Conservation (phyloP, 2,888 invertebrate species). For the Drosophila mimica region DNA sequence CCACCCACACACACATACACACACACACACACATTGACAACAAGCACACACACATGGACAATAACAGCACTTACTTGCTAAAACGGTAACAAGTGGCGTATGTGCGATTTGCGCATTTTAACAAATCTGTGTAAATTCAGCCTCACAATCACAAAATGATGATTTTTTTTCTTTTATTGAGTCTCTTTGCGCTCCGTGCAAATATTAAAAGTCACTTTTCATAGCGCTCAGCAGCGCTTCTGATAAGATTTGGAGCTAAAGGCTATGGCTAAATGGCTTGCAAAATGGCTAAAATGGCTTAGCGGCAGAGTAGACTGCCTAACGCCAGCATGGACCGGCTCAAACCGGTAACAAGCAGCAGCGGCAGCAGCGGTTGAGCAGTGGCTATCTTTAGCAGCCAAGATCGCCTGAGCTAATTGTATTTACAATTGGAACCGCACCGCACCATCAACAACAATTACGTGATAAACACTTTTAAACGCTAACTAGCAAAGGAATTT, state of each 20-base stretch:
- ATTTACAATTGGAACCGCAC: conserved; percentile 13
- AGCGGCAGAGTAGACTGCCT: conserved; percentile 55
- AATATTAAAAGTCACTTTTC: conserved; percentile 66
- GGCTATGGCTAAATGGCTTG: conserved; percentile 26
- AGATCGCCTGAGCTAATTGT: conserved; percentile 27
- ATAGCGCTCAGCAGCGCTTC: conserved; percentile 19
- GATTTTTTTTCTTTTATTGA: conserved; percentile 2
- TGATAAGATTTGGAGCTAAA: conserved; percentile 59
- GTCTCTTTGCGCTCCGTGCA: conserved; percentile 26
- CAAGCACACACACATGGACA: not conserved
- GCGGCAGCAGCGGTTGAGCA: not conserved
- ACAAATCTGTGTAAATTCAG: conserved; percentile 65
- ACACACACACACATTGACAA: conserved; percentile 1
- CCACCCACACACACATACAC: not conserved
- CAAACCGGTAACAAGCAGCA: conserved; percentile 56
- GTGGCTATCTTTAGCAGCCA: conserved; percentile 17
- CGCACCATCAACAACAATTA: conserved; percentile 2
- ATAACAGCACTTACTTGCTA: conserved; percentile 50
- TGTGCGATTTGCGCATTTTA: conserved; percentile 71
- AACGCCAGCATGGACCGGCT: conserved; percentile 60
- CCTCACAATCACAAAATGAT: conserved; percentile 25
- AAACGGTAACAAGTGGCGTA: conserved; percentile 69
- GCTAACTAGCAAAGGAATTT: not conserved
- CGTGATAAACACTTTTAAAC: conserved; percentile 13
- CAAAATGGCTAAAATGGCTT: conserved; percentile 25